A percentile compares a stretch with the other conserved stretches of the same genome.
Conservation (phyloP, 2,797 vertebrate genomes). For the Macropus fuliginosus region DNA sequence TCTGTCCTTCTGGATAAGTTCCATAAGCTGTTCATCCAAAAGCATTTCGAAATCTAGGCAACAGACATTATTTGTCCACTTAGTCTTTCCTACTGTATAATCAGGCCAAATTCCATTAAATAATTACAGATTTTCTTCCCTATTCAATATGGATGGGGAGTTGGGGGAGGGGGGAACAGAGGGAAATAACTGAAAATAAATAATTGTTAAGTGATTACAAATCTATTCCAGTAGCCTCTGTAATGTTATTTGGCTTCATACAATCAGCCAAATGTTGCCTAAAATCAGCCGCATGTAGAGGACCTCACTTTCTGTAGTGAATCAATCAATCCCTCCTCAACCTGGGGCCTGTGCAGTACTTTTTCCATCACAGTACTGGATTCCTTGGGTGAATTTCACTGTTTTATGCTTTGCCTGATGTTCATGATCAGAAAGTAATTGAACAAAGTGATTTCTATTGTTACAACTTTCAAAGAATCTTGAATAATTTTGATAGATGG, state of each 20-base stretch:
- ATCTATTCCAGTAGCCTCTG: background rate
- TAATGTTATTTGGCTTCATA: background rate
- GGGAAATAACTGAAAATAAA: background rate
- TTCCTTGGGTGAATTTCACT: background rate
- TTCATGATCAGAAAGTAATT: background rate
- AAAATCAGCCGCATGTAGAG: background rate
- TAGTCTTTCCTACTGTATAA: background rate
- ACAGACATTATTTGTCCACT: background rate
- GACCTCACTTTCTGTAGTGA: background rate
- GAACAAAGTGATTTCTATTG: background rate
- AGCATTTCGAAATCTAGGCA: background rate
- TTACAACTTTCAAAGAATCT: background rate
- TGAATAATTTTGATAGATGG: background rate
- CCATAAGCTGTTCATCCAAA: background rate
- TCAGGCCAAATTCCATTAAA: background rate
- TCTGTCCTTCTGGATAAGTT: background rate
- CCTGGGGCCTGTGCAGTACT: background rate
- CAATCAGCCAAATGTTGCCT: background rate
- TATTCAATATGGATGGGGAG: background rate
- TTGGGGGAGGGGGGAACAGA: background rate
- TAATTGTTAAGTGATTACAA: background rate
- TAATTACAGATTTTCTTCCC: background rate
- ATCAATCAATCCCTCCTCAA: background rate
- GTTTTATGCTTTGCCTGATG: background rate
- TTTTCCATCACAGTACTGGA: background rate